Evolutionary conservation across 2,888 invertebrate species (phyloP).

Genomic region (Calliopum simillimum): DNA sequence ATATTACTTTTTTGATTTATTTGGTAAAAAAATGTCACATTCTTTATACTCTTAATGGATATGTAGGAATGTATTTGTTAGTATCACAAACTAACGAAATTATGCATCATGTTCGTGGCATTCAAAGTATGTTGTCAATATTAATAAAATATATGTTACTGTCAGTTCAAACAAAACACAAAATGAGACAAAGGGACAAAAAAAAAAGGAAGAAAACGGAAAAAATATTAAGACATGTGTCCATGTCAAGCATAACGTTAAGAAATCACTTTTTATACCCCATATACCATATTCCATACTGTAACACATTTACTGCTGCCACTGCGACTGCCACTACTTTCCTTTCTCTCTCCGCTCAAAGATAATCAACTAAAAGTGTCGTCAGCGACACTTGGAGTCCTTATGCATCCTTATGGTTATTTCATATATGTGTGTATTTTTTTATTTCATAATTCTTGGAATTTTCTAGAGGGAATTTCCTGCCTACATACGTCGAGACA

Average conservation of each 20-base stretch:
- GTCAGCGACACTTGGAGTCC: slow-evolving; percentile 21
- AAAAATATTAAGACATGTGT: slow-evolving; percentile 33
- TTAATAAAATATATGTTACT: slow-evolving; percentile 24
- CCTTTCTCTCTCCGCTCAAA: not conserved
- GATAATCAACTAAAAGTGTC: slow-evolving; percentile 16
- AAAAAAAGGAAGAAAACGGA: not conserved
- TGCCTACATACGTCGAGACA: not conserved
- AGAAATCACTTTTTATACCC: slow-evolving; percentile 14
- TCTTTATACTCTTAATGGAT: no score
- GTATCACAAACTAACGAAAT: no score
- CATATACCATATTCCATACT: not conserved
- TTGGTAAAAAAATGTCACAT: no score
- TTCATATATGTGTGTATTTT: not conserved
- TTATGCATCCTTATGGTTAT: slow-evolving; percentile 1
- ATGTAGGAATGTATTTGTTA: no score
- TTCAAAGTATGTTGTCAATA: slow-evolving; percentile 23
- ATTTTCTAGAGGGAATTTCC: slow-evolving; percentile 19
- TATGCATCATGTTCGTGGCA: not conserved
- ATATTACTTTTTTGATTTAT: no score
- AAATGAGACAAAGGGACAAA: not conserved
- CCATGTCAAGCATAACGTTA: slow-evolving; percentile 41
- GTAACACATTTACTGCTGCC: not conserved
- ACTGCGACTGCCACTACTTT: not conserved
- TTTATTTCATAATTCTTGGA: slow-evolving; percentile 10
- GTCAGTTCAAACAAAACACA: slow-evolving; percentile 5